Base-by-base conservation (phyloP, 2,113 vertebrate species). In the Castor canadensis region DNA sequence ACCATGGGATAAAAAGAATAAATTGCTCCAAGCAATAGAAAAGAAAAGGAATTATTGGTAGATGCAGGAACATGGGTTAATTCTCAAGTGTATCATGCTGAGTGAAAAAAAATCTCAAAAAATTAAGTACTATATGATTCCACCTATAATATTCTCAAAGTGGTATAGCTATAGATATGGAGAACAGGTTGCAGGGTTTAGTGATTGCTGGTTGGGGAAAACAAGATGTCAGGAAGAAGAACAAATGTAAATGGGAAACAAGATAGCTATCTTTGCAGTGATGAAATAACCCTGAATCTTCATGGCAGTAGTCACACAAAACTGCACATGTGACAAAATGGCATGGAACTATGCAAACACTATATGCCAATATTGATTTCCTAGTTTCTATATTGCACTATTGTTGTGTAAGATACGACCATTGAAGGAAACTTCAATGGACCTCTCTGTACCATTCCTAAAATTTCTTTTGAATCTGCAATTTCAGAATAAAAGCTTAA, bases 201-300 rank as follows among this genome's bases (percentile, higher is more conserved):
- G 19, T 0, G 1, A 38, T 16, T n/a, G n/a, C n/a, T n/a, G 6
- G 24, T 22, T 64, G 16, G 12, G 15, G 26, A 5, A 24, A 66
- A 32, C 20, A 7, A 35, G 0, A 43, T 52, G 6, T n/a, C 10
- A 60, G 17, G 4, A 40, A 7, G 2, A 11, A 3, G 5, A 5
- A 13, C 54, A 49, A 89, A 22, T 15, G 1, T 43, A 45, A 81
- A 83, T 13, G 22, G 22, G 7, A n/a, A 60, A 72, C 2, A n/a
- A 30, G 58, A 60, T 60, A 26, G 24, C 22, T 1, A 24, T 35
- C 8, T 60, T n/a, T 73, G 35, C 40, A 15, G 12, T 54, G 49
- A 75, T n/a, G n/a, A 10, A 43, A 28, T 2, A 60, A 47, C 35
- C 47, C 24, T 91, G 19, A 5, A 22, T 49, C 35, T 90, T 47